These are phyloP conservation scores for Drosophila lacteicornis DNA, from an alignment of 1,140 invertebrate genomes.

Conservation along the genomic window DNA sequence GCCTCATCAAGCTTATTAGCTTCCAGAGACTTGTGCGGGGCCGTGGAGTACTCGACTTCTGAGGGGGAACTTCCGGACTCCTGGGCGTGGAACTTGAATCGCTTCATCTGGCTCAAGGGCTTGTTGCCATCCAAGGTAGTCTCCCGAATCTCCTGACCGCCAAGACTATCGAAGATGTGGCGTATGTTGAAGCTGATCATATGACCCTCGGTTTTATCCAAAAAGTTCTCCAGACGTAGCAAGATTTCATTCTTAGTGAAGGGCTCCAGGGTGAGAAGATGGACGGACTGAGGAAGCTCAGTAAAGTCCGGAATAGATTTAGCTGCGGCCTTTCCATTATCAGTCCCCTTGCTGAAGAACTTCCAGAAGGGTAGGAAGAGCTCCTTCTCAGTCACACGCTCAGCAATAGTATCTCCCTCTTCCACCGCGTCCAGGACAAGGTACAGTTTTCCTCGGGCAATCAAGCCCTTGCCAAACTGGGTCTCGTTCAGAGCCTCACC, in stretches of 20 bases:
- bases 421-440: conserved; percentile 85
- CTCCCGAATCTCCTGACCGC: conserved; percentile 59
- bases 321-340: conserved; percentile 56
- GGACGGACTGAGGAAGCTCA: conserved; percentile 89
- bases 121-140: conserved; percentile 75
- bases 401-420: conserved; percentile 24
- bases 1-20: conserved; percentile 43
- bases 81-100: conserved; percentile 69
- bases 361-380: conserved; percentile 69
- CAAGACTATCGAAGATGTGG: conserved; percentile 53
- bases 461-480: conserved; percentile 90
- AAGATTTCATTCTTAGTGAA: conserved; percentile 90
- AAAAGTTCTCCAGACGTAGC: conserved; percentile 94
- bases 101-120: conserved; percentile 54
- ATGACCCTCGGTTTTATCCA: conserved; percentile 91
- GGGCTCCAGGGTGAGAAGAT: conserved; percentile 94
- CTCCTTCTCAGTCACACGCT: conserved; percentile 59
- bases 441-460: conserved; percentile 92
- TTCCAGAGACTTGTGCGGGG: conserved; percentile 25
- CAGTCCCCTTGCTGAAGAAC: conserved; percentile 70
- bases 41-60: conserved; percentile 20
- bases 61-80: conserved; percentile 20
- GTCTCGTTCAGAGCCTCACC: conserved; percentile 96
- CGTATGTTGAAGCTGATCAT: conserved; percentile 66
- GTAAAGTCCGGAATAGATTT: conserved; percentile 40